These are phyloP conservation scores for Paedocypris sp. DNA, from an alignment of 2,113 vertebrate species.

Conservation along the genomic window DNA sequence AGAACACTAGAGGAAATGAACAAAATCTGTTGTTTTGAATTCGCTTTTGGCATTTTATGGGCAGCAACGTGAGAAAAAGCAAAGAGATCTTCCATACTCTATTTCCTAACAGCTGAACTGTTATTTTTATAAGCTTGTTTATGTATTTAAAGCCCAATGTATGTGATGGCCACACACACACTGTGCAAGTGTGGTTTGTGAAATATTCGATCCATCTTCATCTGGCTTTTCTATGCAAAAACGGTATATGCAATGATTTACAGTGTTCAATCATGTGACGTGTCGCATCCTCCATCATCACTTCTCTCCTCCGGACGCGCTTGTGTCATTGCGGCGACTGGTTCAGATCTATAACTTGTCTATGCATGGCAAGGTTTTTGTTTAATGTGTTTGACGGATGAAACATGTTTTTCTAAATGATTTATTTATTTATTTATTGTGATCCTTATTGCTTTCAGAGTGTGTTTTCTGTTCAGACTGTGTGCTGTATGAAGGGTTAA, in stretches of 20 bases:
- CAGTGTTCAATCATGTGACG: constrained; percentile 15
- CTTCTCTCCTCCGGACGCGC: background rate
- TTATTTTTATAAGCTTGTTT: constrained; percentile 33
- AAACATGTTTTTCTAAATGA: no score
- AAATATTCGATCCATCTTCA: constrained; percentile 37
- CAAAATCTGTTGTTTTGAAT: no score
- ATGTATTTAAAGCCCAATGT: constrained; percentile 32
- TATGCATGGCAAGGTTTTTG: constrained; percentile 13
- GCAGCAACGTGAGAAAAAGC: background rate
- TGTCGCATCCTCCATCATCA: background rate
- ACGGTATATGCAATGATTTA: constrained; percentile 57
- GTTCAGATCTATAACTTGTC: background rate
- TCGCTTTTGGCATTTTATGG: background rate
- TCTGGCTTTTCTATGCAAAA: constrained; percentile 65
- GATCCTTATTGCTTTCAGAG: no score
- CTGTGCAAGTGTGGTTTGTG: constrained; percentile 26
- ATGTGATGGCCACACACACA: constrained; percentile 19
- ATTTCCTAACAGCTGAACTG: constrained; percentile 2
- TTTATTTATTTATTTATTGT: no score
- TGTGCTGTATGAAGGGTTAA: constrained; percentile 4
- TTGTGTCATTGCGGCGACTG: background rate
- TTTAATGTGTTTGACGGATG: background rate
- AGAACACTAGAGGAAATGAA: no score
- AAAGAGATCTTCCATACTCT: background rate
- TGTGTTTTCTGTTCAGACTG: no score